A percentile compares a stretch with the other conserved stretches of the same genome.
These are phyloP conservation scores for Maconellicoccus hirsutus DNA, from an alignment of 1,140 invertebrate species.

Conservation along the genomic window DNA sequence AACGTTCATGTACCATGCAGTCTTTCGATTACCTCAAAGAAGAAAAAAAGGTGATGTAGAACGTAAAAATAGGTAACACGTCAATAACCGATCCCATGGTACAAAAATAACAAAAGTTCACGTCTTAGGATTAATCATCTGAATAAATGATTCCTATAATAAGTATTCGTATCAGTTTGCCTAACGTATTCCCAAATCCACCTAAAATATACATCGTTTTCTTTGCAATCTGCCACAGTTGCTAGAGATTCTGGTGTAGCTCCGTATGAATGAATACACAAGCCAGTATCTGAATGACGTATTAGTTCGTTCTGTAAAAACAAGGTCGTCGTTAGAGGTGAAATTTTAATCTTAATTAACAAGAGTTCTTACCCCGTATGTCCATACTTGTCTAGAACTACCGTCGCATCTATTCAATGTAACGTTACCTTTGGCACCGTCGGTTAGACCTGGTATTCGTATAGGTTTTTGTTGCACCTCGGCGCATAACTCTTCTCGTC, in stretches of 20 bases:
- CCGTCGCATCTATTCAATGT: background rate
- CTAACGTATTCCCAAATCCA: background rate
- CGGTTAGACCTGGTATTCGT: background rate
- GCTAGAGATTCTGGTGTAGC: background rate
- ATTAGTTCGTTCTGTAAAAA: background rate
- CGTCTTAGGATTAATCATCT: background rate
- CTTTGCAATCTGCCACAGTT: background rate
- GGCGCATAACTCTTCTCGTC: conserved; percentile 65
- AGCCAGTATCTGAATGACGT: background rate
- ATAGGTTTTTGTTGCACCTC: conserved; percentile 31
- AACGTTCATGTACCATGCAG: background rate
- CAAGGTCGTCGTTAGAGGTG: no score
- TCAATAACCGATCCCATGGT: background rate
- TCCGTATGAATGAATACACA: conserved; percentile 2
- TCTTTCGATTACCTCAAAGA: background rate
- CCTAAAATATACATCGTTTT: background rate
- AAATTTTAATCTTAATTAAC: no score
- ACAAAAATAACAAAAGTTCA: background rate
- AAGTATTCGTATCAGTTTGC: background rate
- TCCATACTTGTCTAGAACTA: background rate
- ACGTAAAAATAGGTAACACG: background rate
- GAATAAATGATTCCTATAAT: background rate
- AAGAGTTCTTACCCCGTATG: background rate
- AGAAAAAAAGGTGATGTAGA: background rate
- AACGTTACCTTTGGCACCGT: background rate